Base-by-base conservation (phyloP, 1,140 invertebrate genomes). In the Magallana ariakensis region DNA sequence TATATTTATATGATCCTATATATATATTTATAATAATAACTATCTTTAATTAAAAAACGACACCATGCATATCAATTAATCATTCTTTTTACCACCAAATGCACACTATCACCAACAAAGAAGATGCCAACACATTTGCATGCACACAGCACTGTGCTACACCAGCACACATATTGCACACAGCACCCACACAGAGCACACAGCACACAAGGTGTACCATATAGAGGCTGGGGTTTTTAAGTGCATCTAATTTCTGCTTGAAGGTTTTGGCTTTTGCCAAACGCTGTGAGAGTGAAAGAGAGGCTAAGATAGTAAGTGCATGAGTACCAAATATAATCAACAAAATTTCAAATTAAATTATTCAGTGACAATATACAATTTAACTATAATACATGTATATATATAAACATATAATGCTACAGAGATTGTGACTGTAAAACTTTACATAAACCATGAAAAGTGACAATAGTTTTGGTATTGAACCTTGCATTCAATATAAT, bases 181-280 rank as follows among this genome's bases (percentile, higher is more conserved):
- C 22, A 85, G 83, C 83, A 84, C 58, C 62, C 83, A 66, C 53
- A 19, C 16, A 22, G 60, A 22, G 55, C 62, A 70, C 8, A 53
- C 54, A 53, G 75, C 75, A 80, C 26, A 80, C 26, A 53, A 15
- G 19, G 66, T 84, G 83, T 90, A 90, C 89, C 89, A 90, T 90
- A 66, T 87, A 87, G 10, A 88, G 85, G 58, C 89, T 90, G 53
- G 89, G 89, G 62, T 88, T 88, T 88, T 80, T 85, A 60, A 90
- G 57, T 75, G 89, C 89, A 53, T 86, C 87, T 22, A 87, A 26
- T 85, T 88, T 87, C 85, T 90, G 85, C 66, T 87, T 90, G 60
- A 87, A 83, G 33, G 87, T 90, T 82, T 90, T 90, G 55, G 89
- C 89, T 83, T 88, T 87, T 81, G 87, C 83, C 55, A 90, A 22